Evolutionary conservation across 2,113 vertebrate genomes (phyloP).

Genomic region (Harpagus bidentatus): DNA sequence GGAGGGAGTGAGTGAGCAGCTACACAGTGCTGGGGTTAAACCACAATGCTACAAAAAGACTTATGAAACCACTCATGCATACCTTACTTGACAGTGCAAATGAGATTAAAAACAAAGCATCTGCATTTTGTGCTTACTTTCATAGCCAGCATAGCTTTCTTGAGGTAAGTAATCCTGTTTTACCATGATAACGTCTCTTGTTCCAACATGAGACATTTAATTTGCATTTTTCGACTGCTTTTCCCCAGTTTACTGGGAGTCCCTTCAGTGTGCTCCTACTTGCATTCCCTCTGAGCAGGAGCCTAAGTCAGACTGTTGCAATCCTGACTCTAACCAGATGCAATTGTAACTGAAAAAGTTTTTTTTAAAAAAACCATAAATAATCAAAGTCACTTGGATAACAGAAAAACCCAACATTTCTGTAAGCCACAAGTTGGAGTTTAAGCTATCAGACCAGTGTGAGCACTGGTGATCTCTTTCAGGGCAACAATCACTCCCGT

Average conservation of each 20-base stretch:
- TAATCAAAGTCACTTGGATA: not conserved
- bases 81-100: not conserved
- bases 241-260: not conserved
- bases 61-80: not conserved
- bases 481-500: not conserved
- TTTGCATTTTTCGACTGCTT: not conserved
- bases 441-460: not conserved
- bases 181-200: not conserved
- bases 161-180: not conserved
- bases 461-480: not conserved
- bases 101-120: not conserved
- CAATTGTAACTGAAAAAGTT: not conserved
- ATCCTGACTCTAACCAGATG: not conserved
- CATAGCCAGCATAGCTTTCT: not conserved
- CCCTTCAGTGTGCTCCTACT: not conserved
- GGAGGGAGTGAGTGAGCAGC: too few species aligned
- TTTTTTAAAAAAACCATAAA: too few species aligned
- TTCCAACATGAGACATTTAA: not conserved
- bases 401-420: not conserved
- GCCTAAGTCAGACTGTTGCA: not conserved
- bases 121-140: not conserved
- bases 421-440: not conserved
- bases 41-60: not conserved
- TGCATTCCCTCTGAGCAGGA: not conserved
- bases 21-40: too few species aligned